Percentiles rank a stretch among this genome's conserved stretches.
These are phyloP conservation scores for Microtus ochrogaster DNA, from an alignment of 2,113 vertebrate genomes.

Conservation along the genomic window DNA sequence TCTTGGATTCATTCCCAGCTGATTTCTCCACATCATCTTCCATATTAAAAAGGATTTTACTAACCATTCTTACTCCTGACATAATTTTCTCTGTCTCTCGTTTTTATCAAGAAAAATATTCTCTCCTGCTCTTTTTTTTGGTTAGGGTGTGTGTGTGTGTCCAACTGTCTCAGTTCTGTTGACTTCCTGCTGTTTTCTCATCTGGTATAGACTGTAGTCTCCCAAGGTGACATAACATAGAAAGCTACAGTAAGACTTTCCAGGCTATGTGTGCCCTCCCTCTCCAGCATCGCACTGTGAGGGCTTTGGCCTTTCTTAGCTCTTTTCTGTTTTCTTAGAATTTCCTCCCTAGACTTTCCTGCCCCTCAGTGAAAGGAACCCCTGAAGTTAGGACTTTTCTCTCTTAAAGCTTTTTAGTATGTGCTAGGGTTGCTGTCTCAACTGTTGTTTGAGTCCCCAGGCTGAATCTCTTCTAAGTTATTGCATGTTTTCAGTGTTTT, in stretches of 20 bases:
- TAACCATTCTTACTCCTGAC: neutral
- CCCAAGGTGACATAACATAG: neutral
- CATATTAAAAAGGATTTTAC: neutral
- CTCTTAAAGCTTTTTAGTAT: constrained; percentile 16
- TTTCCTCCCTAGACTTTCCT: neutral
- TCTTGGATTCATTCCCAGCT: neutral
- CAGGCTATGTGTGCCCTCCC: constrained; percentile 7
- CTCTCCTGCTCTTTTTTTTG: neutral
- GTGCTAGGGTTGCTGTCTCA: neutral
- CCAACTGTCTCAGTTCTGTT: constrained; percentile 37
- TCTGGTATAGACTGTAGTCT: constrained; percentile 5
- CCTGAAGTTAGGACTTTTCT: neutral
- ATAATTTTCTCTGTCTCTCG: neutral
- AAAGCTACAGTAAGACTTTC: neutral
- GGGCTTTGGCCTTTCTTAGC: neutral
- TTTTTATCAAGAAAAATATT: neutral
- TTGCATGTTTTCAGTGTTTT: constrained; percentile 31
- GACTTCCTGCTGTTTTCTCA: constrained; percentile 54
- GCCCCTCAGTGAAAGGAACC: neutral
- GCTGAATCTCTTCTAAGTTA: neutral
- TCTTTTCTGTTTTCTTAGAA: constrained; percentile 54
- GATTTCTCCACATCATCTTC: neutral
- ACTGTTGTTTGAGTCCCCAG: neutral
- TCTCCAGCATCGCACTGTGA: neutral
- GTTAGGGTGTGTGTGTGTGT: neutral